Evolutionary conservation across 2,888 invertebrate species (phyloP), one percentile per base, ranked within the genome.

Genomic region (Eurytoma californica): DNA sequence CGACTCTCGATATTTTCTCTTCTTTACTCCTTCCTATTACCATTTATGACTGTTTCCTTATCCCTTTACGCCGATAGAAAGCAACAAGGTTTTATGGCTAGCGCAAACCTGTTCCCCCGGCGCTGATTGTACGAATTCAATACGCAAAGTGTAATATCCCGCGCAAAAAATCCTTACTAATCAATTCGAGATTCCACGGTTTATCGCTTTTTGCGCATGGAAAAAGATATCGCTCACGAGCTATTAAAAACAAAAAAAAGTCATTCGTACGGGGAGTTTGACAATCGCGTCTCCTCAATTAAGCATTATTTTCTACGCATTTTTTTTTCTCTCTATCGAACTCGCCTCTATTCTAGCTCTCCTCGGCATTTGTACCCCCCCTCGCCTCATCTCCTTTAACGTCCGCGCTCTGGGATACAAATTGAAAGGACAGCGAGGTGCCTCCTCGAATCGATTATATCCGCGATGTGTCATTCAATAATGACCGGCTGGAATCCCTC

Each of bases 391-490:
- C 2, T 70, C 58, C 55, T 7, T 39, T 39, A 39, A 39, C 7
- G 39, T 39, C 39, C 39, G 5, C 39, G 7, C 39, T 3, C 39
- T 39, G 65, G 80, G 80, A 80, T 80, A 80, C 80, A 77, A 80
- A 80, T 80, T 80, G 80, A 80, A 80, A 77, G 80, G 75, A 66
- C 7, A 4, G 7, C 3, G 75, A 79, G 77, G 63, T 39, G 39
- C 39, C 79, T 72, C 72, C 72, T 72, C 67, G 79, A 80, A 80
- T 77, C 77, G 80, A 80, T 80, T 80, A 73, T 80, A 77, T 72
- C 69, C 72, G 61, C 76, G 80, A 72, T 77, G 76, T 80, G 80
- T 80, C 80, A 72, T 77, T 80, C 80, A 70, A 60, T 75, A 79
- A 79, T 75, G 61, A 65, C 39, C 39, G 39, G 39, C 39, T 7